These are phyloP conservation scores for Steatornis caripensis DNA, from an alignment of 2,113 vertebrate species.

Conservation along the genomic window DNA sequence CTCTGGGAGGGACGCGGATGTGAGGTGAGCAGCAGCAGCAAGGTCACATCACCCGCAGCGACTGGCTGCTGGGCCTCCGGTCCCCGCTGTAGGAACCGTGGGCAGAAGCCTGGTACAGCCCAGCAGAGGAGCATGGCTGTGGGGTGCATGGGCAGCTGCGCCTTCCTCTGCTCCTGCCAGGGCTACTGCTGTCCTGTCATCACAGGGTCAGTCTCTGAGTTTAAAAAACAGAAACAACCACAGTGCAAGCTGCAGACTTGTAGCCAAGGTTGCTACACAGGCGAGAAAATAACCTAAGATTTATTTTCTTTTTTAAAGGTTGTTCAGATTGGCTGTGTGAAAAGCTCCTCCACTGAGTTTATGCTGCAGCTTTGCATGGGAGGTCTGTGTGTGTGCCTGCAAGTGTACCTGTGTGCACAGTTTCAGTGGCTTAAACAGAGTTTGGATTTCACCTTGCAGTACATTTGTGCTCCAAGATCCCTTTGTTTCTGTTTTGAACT, in stretches of 20 bases:
- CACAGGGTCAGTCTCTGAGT: accelerated
- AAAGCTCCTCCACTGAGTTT: not conserved
- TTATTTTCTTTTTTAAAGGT: not conserved
- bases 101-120: too few species aligned
- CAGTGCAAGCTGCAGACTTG: not conserved
- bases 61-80: not conserved
- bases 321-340: not conserved
- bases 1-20: not conserved
- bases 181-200: not conserved
- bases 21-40: not conserved
- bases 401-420: not conserved
- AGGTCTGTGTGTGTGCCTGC: not conserved
- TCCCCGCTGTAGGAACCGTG: accelerated
- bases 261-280: not conserved
- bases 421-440: not conserved
- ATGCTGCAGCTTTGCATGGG: not conserved
- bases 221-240: not conserved
- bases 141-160: too few species aligned
- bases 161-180: not conserved
- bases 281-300: not conserved
- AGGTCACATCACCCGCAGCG: not conserved
- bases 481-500: not conserved
- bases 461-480: not conserved
- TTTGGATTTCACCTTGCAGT: not conserved
- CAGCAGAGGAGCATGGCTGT: not conserved